Conservation (phyloP, 2,113 vertebrate species). For the Nothobranchius kuhntae region DNA sequence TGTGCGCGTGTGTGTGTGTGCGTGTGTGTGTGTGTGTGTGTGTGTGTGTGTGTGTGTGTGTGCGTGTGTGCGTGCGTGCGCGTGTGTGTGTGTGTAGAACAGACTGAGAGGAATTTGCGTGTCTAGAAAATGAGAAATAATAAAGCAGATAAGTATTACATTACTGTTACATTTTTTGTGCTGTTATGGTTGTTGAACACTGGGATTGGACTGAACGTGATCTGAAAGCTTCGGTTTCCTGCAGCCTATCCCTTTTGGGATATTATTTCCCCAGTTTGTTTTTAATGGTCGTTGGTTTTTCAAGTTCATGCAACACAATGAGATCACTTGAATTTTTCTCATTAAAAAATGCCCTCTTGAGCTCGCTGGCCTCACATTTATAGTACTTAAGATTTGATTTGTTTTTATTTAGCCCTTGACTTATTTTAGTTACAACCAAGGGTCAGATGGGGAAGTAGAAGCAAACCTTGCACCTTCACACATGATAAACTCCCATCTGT, state of each 20-base stretch:
- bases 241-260: slow-evolving; percentile 13
- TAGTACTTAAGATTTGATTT: slow-evolving; percentile 1
- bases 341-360: slow-evolving; percentile 2
- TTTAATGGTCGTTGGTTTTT: neutral
- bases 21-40: neutral
- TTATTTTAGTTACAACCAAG: neutral
- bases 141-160: neutral
- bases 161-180: neutral
- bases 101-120: neutral
- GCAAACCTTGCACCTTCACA: neutral
- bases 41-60: neutral
- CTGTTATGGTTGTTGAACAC: neutral
- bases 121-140: slow-evolving; percentile 13
- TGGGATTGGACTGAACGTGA: slow-evolving; percentile 9
- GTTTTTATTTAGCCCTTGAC: neutral
- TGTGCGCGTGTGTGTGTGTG: neutral
- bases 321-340: slow-evolving; percentile 15
- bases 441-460: too few relatives aligned
- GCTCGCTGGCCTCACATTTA: neutral
- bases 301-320: neutral
- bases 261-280: neutral
- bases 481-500: neutral
- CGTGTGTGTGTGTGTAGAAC: neutral
- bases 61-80: neutral
- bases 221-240: slow-evolving; percentile 31